Percentiles rank a stretch among this genome's conserved stretches.
These are phyloP conservation scores for Mimachlamys varia DNA, from an alignment of 2,888 invertebrate genomes.

Conservation along the genomic window DNA sequence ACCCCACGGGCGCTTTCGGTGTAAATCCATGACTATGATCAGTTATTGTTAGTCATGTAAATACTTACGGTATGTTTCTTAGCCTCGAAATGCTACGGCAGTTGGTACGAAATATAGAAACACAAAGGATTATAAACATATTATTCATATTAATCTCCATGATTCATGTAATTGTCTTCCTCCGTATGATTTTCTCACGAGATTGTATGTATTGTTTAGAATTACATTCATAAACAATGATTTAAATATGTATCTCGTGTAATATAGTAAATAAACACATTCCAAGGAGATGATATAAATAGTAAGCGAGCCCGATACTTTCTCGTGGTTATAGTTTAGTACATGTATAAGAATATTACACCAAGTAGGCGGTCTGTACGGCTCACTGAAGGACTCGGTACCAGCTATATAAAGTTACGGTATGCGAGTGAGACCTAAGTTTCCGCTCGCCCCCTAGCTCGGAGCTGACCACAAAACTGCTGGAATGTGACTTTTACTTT, in stretches of 20 bases:
- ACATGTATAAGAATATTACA: background rate
- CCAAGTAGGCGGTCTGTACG: background rate
- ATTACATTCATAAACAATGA: conserved; percentile 14
- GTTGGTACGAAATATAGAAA: too few relatives aligned
- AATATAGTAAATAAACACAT: background rate
- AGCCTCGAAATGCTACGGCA: too few relatives aligned
- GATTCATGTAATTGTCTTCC: background rate
- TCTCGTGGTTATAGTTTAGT: background rate
- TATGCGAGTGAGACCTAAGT: background rate
- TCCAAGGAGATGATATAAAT: background rate
- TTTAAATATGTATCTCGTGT: background rate
- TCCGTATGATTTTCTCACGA: background rate
- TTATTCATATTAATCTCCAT: background rate
- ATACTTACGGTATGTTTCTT: too few relatives aligned
- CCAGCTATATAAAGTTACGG: conserved; percentile 13
- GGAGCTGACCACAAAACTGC: background rate
- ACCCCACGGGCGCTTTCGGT: too few relatives aligned
- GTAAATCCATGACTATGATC: too few relatives aligned
- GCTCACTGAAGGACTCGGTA: background rate
- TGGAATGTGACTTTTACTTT: background rate
- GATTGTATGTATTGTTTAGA: background rate
- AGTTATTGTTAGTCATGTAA: too few relatives aligned
- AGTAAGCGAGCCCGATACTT: background rate
- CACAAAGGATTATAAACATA: background rate
- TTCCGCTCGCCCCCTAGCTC: conserved; percentile 13